Evolutionary conservation across 2,797 vertebrate genomes (phyloP).

Genomic region (Oreonectes daqikongensis): DNA sequence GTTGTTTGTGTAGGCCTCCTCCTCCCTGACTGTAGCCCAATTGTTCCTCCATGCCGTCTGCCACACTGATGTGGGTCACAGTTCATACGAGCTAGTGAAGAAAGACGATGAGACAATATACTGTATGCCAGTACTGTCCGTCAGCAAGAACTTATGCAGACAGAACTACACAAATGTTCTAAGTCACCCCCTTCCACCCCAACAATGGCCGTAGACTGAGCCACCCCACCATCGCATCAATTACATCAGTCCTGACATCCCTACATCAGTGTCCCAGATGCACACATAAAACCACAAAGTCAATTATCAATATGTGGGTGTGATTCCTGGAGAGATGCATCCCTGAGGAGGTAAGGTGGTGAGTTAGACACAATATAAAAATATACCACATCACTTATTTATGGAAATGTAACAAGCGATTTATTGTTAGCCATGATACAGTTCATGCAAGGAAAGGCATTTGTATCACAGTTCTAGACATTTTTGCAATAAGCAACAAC

Average conservation of each 20-base stretch:
- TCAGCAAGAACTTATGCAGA: not conserved
- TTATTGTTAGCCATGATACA: slow-evolving; percentile 14
- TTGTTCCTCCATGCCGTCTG: slow-evolving; percentile 1
- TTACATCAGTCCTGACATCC: slow-evolving; percentile 46
- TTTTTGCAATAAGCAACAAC: too few species aligned
- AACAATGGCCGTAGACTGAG: not conserved
- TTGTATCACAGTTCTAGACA: not conserved
- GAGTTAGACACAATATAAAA: slow-evolving; percentile 1
- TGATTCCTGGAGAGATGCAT: slow-evolving; percentile 4
- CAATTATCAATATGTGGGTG: not conserved
- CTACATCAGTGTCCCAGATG: slow-evolving; percentile 53
- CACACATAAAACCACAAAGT: not conserved
- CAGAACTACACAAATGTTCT: not conserved
- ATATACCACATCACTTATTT: not conserved
- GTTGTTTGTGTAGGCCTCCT: slow-evolving; percentile 25
- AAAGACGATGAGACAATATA: slow-evolving; percentile 8
- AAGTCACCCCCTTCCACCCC: not conserved
- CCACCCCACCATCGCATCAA: slow-evolving; percentile 41
- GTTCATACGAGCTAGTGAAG: slow-evolving; percentile 1
- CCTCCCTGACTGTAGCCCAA: not conserved
- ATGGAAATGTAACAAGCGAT: not conserved
- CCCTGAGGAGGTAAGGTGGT: slow-evolving; percentile 6
- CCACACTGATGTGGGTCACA: slow-evolving; percentile 13
- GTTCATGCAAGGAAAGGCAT: not conserved
- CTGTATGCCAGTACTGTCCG: slow-evolving; percentile 1